Conservation (phyloP, 37 sponge, comb jelly and placozoan species). For the Geodia barretti region DNA sequence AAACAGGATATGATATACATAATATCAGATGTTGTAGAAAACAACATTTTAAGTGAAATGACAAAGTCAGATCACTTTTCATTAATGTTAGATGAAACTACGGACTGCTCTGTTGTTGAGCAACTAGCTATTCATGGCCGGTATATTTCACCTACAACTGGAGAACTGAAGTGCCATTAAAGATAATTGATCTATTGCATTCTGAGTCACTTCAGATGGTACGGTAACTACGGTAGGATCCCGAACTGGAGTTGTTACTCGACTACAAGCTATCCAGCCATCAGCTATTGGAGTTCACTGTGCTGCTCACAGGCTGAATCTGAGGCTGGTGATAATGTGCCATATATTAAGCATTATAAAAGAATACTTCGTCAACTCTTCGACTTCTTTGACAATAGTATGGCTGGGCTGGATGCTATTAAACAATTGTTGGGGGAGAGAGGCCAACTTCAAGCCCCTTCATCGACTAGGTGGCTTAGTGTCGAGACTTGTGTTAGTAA, state of each 20-base stretch:
- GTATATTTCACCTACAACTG: neutral
- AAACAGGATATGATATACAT: neutral
- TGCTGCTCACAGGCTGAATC: slow-evolving; percentile 37
- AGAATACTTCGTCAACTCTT: slow-evolving; percentile 37
- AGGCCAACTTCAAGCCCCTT: slow-evolving; percentile 34
- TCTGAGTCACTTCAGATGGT: slow-evolving; percentile 36
- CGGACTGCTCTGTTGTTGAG: slow-evolving; percentile 42
- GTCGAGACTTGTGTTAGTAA: slow-evolving; percentile 18
- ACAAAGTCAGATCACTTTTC: slow-evolving; percentile 8
- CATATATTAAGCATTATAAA: slow-evolving; percentile 40
- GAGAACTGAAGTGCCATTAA: slow-evolving; percentile 23
- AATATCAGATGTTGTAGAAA: slow-evolving; percentile 13
- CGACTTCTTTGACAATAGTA: slow-evolving; percentile 57
- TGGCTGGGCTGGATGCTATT: slow-evolving; percentile 48
- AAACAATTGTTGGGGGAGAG: slow-evolving; percentile 30
- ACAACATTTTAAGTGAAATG: neutral
- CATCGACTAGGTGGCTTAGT: slow-evolving; percentile 52
- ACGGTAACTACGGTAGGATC: slow-evolving; percentile 43
- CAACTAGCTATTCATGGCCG: slow-evolving; percentile 35
- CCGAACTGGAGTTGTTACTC: slow-evolving; percentile 30
- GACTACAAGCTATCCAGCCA: slow-evolving; percentile 1
- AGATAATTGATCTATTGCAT: slow-evolving; percentile 17
- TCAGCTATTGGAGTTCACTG: slow-evolving; percentile 40
- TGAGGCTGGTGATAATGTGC: slow-evolving; percentile 35
- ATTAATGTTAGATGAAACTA: slow-evolving; percentile 40